phyloP scores from a whole-genome alignment of 1,140 invertebrate species.

The Neodiprion fabricii region DNA sequence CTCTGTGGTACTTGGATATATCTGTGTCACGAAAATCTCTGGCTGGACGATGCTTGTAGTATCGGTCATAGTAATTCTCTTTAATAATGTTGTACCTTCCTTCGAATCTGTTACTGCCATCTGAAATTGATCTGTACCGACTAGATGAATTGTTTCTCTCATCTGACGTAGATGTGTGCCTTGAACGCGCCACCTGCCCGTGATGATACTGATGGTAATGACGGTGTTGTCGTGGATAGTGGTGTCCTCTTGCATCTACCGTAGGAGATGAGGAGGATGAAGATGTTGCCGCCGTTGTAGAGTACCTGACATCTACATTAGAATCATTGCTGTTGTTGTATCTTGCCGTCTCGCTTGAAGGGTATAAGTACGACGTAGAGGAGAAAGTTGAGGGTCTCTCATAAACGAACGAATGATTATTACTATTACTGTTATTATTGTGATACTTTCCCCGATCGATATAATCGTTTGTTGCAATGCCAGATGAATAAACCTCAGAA shows the following conservation, averaged over 20 bases:
- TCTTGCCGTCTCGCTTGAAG: not conserved
- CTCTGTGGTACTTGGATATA: constrained; percentile 46
- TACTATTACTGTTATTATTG: not conserved
- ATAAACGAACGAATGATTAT: not conserved
- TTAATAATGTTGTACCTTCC: constrained; percentile 6
- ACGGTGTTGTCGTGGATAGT: not conserved
- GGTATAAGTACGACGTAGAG: not conserved
- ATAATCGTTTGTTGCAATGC: not conserved
- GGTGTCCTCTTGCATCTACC: not conserved
- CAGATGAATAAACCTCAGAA: not conserved
- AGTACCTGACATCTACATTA: too few relatives aligned
- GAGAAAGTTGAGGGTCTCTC: not conserved
- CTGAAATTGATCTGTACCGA: constrained; percentile 28
- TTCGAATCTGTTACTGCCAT: constrained; percentile 29
- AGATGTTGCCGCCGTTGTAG: too few relatives aligned
- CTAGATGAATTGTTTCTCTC: not conserved
- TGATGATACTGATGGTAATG: not conserved
- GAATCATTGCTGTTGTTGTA: not conserved
- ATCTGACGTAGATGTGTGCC: not conserved
- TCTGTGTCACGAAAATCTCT: constrained; percentile 56
- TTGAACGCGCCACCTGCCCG: not conserved
- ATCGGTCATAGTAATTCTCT: constrained; percentile 55
- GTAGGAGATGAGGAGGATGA: not conserved
- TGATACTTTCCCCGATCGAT: not conserved
- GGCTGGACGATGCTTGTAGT: constrained; percentile 57